Conservation (phyloP, 2,797 vertebrate genomes). For the Aphelocoma californica region DNA sequence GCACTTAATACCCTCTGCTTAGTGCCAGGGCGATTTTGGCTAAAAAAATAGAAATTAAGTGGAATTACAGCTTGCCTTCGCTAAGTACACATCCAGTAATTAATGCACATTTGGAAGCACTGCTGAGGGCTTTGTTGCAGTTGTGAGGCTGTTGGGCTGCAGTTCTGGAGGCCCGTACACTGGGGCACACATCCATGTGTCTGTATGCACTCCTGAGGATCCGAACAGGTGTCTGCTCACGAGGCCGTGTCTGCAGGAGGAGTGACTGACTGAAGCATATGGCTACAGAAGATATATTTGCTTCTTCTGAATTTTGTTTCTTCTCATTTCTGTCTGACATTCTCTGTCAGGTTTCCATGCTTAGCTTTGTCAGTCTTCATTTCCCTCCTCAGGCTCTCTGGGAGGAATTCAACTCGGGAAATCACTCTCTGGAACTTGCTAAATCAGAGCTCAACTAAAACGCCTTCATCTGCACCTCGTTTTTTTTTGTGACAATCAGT, state of each 20-base stretch:
- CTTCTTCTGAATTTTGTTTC: background rate
- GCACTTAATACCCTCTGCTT: background rate
- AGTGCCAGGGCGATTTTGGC: background rate
- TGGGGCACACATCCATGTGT: background rate
- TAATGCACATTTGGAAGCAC: background rate
- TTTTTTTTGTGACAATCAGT: background rate
- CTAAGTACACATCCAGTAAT: background rate
- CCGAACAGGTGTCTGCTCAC: background rate
- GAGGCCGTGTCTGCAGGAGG: background rate
- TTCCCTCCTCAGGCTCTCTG: background rate
- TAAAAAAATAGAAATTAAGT: background rate
- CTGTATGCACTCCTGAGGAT: fast-evolving
- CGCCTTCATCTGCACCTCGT: fast-evolving
- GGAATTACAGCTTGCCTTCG: background rate
- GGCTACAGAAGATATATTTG: background rate
- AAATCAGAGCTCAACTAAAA: background rate
- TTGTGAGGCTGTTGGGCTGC: background rate
- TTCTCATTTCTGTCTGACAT: constrained; percentile 3
- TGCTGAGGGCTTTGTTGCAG: background rate
- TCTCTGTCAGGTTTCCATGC: background rate
- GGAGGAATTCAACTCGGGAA: background rate
- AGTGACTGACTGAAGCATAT: background rate
- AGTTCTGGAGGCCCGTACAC: background rate
- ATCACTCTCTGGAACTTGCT: background rate
- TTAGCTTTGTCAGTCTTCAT: background rate